phyloP scores from a whole-genome alignment of 2,888 invertebrate genomes.

The Drosophila pegasa region DNA sequence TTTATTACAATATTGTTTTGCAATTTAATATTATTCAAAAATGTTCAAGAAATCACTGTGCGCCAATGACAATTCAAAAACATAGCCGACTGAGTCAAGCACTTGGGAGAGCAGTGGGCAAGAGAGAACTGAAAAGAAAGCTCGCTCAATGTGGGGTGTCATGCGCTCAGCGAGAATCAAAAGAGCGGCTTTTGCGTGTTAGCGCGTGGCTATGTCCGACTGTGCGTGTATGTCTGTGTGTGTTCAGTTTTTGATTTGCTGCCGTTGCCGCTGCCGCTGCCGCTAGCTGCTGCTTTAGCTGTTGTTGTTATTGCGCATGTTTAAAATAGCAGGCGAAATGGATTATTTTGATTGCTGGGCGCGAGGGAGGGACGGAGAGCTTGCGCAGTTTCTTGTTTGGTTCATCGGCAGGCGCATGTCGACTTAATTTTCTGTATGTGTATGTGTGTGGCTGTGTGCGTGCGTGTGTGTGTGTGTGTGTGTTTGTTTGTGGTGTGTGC shows the following conservation, averaged over 20 bases:
- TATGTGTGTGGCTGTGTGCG: constrained; percentile 11
- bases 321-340: constrained; percentile 76
- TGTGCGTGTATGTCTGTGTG: constrained; percentile 17
- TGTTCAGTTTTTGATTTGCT: constrained; percentile 66
- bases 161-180: constrained; percentile 56
- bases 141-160: constrained; percentile 23
- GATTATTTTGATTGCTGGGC: constrained; percentile 59
- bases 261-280: constrained; percentile 24
- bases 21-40: not conserved
- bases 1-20: not conserved
- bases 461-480: constrained; percentile 10
- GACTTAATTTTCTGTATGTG: constrained; percentile 42
- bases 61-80: constrained; percentile 18
- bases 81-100: constrained; percentile 4
- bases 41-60: constrained; percentile 29
- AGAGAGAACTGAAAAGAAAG: constrained; percentile 29
- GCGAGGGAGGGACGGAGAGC: constrained; percentile 23
- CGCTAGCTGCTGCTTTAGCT: constrained; percentile 28
- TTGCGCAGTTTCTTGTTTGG: constrained; percentile 12
- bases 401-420: constrained; percentile 60
- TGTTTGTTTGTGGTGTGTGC: constrained; percentile 30
- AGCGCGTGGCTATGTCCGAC: constrained; percentile 17
- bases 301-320: constrained; percentile 63
- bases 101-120: constrained; percentile 22
- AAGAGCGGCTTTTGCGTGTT: constrained; percentile 56